These are phyloP conservation scores for Diarsia mendica DNA, from an alignment of 2,888 invertebrate genomes.

Conservation along the genomic window DNA sequence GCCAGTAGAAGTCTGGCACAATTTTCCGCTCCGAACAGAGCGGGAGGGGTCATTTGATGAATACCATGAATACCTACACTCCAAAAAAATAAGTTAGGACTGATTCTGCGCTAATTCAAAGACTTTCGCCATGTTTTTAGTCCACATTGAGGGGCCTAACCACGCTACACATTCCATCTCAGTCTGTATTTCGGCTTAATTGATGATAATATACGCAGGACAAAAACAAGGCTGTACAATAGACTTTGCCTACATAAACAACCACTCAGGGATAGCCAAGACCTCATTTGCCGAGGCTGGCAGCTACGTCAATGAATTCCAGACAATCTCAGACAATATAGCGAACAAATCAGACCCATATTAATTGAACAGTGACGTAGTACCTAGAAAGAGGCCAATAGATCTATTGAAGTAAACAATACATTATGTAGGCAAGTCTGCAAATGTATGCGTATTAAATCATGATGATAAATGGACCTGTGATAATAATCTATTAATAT, in stretches of 20 bases:
- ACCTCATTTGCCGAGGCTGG: conserved; percentile 43
- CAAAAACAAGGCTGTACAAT: conserved; percentile 8
- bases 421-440: conserved; percentile 4
- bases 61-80: too few relatives aligned
- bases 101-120: neutral
- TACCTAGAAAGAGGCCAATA: conserved; percentile 37
- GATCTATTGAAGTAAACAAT: conserved; percentile 44
- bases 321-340: conserved; percentile 48
- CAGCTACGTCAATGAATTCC: conserved; percentile 43
- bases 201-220: neutral
- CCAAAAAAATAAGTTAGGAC: neutral
- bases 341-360: conserved; percentile 44
- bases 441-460: conserved; percentile 33
- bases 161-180: neutral
- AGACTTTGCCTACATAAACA: conserved; percentile 8
- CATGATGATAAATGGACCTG: conserved; percentile 22
- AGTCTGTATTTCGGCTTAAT: neutral
- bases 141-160: neutral
- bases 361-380: conserved; percentile 53
- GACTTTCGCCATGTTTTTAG: neutral
- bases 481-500: conserved; percentile 40
- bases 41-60: too few relatives aligned
- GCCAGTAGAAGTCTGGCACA: too few relatives aligned
- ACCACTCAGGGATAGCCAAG: conserved; percentile 29
- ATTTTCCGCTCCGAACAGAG: too few relatives aligned